These are phyloP conservation scores for Nemotelus nigrinus DNA, from an alignment of 2,888 invertebrate genomes.

Conservation along the genomic window DNA sequence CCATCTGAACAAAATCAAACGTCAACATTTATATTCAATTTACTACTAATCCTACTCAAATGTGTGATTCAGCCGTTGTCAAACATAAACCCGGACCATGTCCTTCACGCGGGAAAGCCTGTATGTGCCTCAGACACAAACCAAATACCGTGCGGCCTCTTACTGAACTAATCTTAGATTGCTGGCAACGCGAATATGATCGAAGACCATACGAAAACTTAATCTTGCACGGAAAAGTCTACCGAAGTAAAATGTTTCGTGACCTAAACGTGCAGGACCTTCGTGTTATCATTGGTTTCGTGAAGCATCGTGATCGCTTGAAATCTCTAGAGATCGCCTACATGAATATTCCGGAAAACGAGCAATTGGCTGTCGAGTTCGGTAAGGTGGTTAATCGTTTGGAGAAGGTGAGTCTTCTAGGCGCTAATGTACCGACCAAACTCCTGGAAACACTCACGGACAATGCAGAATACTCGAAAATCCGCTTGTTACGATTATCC, in stretches of 20 bases:
- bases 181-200: constrained; percentile 63
- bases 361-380: not conserved
- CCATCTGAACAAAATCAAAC: too few relatives aligned
- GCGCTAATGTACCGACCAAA: constrained; percentile 36
- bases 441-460: constrained; percentile 24
- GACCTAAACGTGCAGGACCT: constrained; percentile 56
- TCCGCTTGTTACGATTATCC: constrained; percentile 44
- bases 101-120: constrained; percentile 13
- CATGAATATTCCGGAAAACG: constrained; percentile 6
- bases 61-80: too few relatives aligned
- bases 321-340: constrained; percentile 54
- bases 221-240: constrained; percentile 56
- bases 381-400: constrained; percentile 7
- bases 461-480: not conserved
- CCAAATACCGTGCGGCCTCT: constrained; percentile 45
- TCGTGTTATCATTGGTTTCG: constrained; percentile 55
- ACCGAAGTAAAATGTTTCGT: constrained; percentile 57
- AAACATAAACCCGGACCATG: not conserved
- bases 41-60: too few relatives aligned
- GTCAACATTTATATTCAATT: too few relatives aligned
- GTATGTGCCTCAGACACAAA: constrained; percentile 43
- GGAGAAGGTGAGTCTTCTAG: constrained; percentile 40
- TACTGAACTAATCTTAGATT: constrained; percentile 56
- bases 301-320: constrained; percentile 51
- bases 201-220: constrained; percentile 58